These are phyloP conservation scores for Bilobella aurantiaca DNA, from an alignment of 1,140 invertebrate species.

Conservation along the genomic window DNA sequence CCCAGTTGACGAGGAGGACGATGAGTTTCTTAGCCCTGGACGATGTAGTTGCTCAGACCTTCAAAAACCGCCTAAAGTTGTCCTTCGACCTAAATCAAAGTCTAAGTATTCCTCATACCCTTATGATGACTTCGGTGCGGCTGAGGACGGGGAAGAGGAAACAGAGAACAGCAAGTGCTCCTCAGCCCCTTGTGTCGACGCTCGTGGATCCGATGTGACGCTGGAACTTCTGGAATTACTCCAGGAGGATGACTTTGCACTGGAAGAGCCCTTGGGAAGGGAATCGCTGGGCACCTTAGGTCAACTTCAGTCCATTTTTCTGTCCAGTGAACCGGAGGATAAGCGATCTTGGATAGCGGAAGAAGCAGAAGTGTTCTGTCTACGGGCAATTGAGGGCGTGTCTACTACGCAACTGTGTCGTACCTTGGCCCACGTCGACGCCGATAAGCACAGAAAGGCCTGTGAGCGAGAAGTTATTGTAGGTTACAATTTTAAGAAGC, in stretches of 20 bases:
- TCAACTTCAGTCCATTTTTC: too few relatives aligned
- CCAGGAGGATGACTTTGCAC: slow-evolving; percentile 31
- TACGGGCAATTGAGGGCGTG: slow-evolving; percentile 32
- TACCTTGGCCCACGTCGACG: slow-evolving; percentile 28
- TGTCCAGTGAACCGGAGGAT: too few relatives aligned
- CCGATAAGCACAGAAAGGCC: slow-evolving; percentile 25
- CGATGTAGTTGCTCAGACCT: slow-evolving; percentile 31
- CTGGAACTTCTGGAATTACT: slow-evolving; percentile 26
- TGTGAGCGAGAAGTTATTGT: slow-evolving; percentile 30
- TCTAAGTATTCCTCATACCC: slow-evolving; percentile 20
- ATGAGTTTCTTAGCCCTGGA: slow-evolving; percentile 23
- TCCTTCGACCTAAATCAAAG: slow-evolving; percentile 27
- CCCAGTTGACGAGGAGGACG: slow-evolving; percentile 22
- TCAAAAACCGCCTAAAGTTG: slow-evolving; percentile 23
- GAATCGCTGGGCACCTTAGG: not conserved
- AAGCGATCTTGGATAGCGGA: slow-evolving; percentile 18
- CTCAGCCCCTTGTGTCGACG: slow-evolving; percentile 29
- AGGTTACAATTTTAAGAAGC: not conserved
- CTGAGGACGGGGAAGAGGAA: slow-evolving; percentile 27
- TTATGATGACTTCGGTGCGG: slow-evolving; percentile 28
- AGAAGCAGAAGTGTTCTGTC: slow-evolving; percentile 30
- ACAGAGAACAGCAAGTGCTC: slow-evolving; percentile 21
- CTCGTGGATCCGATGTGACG: slow-evolving; percentile 31
- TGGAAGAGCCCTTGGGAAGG: slow-evolving; percentile 18
- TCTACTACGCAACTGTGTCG: slow-evolving; percentile 30